Evolutionary conservation across 2,888 invertebrate species (phyloP).

Genomic region (Prosopocoilus inquinatus): DNA sequence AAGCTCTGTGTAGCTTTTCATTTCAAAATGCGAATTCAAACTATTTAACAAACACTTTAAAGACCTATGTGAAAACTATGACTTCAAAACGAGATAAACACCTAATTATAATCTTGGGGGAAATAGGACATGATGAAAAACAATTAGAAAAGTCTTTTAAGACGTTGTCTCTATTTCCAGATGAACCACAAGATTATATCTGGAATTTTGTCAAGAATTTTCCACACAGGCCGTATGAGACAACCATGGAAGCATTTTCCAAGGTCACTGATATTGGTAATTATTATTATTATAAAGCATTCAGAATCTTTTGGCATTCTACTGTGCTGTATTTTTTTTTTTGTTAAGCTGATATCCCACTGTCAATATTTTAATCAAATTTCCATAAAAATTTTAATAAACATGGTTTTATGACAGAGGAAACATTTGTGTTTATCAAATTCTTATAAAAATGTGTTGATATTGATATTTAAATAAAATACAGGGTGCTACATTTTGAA

Average conservation of each 20-base stretch:
- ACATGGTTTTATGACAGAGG: no score
- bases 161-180: constrained; percentile 78
- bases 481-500: no score
- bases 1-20: constrained; percentile 76
- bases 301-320: no score
- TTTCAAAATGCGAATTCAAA: constrained; percentile 88
- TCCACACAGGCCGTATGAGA: constrained; percentile 73
- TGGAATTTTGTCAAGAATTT: constrained; percentile 63
- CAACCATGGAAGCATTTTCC: constrained; percentile 81
- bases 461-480: no score
- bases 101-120: constrained; percentile 68
- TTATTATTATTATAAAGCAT: constrained; percentile 29
- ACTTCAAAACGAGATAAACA: constrained; percentile 72
- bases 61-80: constrained; percentile 62
- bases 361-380: no score
- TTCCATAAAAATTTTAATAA: no score
- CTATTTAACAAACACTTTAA: constrained; percentile 64
- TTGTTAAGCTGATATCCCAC: no score
- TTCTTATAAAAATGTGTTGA: no score
- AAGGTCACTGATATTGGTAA: constrained; percentile 79
- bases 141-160: constrained; percentile 83
- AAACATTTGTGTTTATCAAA: no score
- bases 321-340: not conserved
- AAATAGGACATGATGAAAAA: constrained; percentile 63
- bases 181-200: constrained; percentile 64